Conservation (phyloP, 2,797 vertebrate species). For the Remorina albescens region DNA sequence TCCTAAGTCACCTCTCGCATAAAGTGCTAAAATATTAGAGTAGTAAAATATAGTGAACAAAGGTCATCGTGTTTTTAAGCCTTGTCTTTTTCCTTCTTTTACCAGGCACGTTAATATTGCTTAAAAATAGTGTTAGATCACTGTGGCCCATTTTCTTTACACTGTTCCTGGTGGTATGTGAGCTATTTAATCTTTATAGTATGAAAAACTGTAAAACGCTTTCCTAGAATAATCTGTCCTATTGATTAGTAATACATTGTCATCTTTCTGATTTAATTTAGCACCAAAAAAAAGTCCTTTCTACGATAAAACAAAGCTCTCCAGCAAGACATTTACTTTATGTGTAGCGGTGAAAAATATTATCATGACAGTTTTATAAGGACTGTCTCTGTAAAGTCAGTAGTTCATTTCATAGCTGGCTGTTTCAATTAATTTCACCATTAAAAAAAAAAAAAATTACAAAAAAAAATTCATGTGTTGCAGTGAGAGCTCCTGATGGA, state of each 20-base stretch:
- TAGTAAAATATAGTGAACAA: slow-evolving; percentile 2
- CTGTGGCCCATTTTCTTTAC: not conserved
- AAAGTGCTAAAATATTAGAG: not conserved
- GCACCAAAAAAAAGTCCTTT: no score
- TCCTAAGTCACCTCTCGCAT: not conserved
- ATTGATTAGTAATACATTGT: not conserved
- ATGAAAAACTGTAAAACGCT: not conserved
- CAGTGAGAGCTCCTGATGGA: not conserved
- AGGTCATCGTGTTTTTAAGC: not conserved
- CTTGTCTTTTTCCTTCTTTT: not conserved
- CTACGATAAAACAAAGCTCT: not conserved
- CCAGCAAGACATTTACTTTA: not conserved
- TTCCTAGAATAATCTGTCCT: not conserved
- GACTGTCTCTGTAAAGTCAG: not conserved
- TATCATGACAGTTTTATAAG: not conserved
- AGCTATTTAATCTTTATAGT: not conserved
- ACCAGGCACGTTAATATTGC: no score
- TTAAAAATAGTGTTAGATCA: not conserved
- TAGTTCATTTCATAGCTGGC: not conserved
- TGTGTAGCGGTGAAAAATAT: not conserved
- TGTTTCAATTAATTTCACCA: not conserved
- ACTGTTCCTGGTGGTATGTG: not conserved
- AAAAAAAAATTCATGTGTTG: not conserved
- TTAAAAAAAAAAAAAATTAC: not conserved
- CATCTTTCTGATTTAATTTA: not conserved